Conservation (phyloP, 2,797 vertebrate genomes). For the Pseudomugil gertrudae region DNA sequence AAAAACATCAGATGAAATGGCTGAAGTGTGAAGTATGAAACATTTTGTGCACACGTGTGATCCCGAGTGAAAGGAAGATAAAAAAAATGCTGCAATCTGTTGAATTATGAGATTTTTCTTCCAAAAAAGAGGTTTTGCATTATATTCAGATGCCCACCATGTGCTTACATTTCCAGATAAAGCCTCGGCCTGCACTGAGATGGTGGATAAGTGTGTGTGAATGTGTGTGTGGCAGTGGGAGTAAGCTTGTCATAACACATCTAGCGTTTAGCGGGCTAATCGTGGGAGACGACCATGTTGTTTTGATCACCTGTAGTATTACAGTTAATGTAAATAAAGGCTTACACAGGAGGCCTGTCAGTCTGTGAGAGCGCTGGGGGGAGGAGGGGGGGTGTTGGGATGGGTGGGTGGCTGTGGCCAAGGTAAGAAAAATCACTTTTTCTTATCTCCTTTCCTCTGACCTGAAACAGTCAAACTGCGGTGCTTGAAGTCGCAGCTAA, state of each 20-base stretch:
- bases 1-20: slow-evolving; percentile 14
- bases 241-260: slow-evolving; percentile 79
- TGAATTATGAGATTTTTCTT: slow-evolving; percentile 21
- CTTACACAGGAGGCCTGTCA: slow-evolving; percentile 71
- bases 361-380: slow-evolving; percentile 20
- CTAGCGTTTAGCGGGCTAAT: slow-evolving; percentile 69
- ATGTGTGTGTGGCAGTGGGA: slow-evolving; percentile 57
- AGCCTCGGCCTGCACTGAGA: slow-evolving; percentile 46
- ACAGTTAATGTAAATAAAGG: slow-evolving; percentile 78
- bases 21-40: slow-evolving; percentile 58
- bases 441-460: slow-evolving; percentile 74
- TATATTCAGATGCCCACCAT: slow-evolving; percentile 46
- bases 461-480: slow-evolving; percentile 78
- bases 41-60: slow-evolving; percentile 36
- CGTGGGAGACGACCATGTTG: slow-evolving; percentile 75
- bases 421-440: slow-evolving; percentile 68
- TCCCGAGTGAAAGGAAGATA: slow-evolving; percentile 31
- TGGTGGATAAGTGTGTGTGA: slow-evolving; percentile 44
- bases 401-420: slow-evolving; percentile 4
- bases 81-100: slow-evolving; percentile 22
- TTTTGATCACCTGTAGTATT: slow-evolving; percentile 81
- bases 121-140: slow-evolving; percentile 36
- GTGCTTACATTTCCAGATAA: slow-evolving; percentile 43
- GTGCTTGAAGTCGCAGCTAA: slow-evolving; percentile 63
- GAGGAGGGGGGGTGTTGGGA: fast-evolving